Base-by-base conservation (phyloP, 2,888 invertebrate genomes). In the Syrista parreyssii region DNA sequence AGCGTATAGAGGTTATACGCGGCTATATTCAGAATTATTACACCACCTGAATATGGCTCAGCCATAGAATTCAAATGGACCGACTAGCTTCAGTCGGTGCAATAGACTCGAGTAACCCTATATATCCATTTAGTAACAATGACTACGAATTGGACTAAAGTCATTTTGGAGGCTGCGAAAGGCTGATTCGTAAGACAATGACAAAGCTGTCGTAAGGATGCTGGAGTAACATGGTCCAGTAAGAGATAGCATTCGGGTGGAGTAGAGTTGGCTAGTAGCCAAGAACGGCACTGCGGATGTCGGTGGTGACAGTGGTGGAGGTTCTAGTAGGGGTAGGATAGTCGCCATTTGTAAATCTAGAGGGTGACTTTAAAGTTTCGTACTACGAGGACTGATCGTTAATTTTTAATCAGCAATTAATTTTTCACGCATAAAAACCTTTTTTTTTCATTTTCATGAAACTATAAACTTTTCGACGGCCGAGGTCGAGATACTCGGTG, bases 221-320 rank as follows among this genome's bases (percentile, higher is more conserved):
- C 55, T 83, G 81, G 80, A 82, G 78, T 78, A 82, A 84, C 79
- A 82, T 76, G 76, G 55, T 40, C 74, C 76, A 55, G 33, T 33
- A 33, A 30, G 2, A 23, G 71, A 30, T 9, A 15, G 30, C 31
- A 33, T n/a, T 12, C 31, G 23, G 30, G 36, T 35, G 11, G 74
- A 35, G 74, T n/a, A 30, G 82, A 83, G 82, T 88, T 90, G 90
- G 90, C 89, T 71, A 79, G 77, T 79, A 79, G 88, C 90, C 90
- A 90, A 87, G 83, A 84, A 86, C 89, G 88, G 89, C 90, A 90
- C 86, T 90, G 90, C 90, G 88, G 90, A 90, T 89, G 88, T 90
- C 86, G 88, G 88, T 87, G 86, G 82, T 84, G 84, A 84, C 81
- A 78, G 80, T 73, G 76, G 69, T 55, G 55, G 55, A 55, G 23